phyloP scores from a whole-genome alignment of 2,888 invertebrate genomes.

The Stramonita haemastoma region DNA sequence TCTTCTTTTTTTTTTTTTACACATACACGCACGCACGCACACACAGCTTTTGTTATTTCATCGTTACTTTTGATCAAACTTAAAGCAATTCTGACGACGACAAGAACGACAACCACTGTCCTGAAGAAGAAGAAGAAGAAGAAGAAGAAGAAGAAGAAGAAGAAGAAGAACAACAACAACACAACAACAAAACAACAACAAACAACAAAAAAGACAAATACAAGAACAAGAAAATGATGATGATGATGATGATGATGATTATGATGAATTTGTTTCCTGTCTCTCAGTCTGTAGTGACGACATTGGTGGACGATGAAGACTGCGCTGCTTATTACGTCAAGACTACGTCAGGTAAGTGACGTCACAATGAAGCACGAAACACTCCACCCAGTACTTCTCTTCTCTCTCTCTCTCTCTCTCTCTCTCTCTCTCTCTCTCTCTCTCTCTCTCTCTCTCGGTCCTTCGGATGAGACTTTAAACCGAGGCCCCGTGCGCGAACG shows the following conservation, averaged over 20 bases:
- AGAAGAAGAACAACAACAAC: not conserved
- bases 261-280: not conserved
- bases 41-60: too few relatives aligned
- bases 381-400: not conserved
- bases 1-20: too few relatives aligned
- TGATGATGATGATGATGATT: not conserved
- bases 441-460: not conserved
- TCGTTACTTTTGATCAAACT: too few relatives aligned
- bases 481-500: too few relatives aligned
- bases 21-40: too few relatives aligned
- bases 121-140: not conserved
- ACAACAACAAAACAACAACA: too few relatives aligned
- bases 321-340: constrained; percentile 84
- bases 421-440: not conserved
- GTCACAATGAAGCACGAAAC: not conserved
- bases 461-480: too few relatives aligned
- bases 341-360: constrained; percentile 82
- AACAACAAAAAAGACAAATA: too few relatives aligned
- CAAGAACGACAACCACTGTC: not conserved
- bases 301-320: constrained; percentile 76
- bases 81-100: too few relatives aligned
- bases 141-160: not conserved
- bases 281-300: constrained; percentile 35
- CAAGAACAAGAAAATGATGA: not conserved
- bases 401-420: not conserved